Conservation (phyloP, 2,888 invertebrate species). For the Meiosimyza platycephala region DNA sequence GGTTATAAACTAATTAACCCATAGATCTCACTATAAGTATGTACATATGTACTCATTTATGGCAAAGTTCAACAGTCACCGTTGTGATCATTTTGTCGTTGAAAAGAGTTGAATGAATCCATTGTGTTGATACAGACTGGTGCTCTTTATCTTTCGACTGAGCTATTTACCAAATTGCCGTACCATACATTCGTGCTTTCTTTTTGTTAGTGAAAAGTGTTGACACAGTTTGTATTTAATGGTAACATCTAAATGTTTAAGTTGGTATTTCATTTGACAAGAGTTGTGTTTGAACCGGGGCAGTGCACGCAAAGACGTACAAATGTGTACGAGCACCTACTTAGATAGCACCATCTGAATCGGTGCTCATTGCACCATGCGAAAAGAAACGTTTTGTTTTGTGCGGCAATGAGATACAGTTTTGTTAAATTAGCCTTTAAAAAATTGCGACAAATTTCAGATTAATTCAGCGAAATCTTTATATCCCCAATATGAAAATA, state of each 20-base stretch:
- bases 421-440: slow-evolving; percentile 17
- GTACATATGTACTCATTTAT: too few relatives aligned
- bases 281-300: too few relatives aligned
- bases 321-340: not conserved
- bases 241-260: not conserved
- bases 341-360: not conserved
- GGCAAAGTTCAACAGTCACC: too few relatives aligned
- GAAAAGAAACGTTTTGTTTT: slow-evolving; percentile 17
- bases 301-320: not conserved
- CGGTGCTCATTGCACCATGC: slow-evolving; percentile 15
- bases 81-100: not conserved
- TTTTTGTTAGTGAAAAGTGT: not conserved
- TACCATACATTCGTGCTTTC: not conserved
- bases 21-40: too few relatives aligned
- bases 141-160: not conserved
- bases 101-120: not conserved
- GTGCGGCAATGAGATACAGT: not conserved
- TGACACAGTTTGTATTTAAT: slow-evolving; percentile 6
- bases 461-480: not conserved
- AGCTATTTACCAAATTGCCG: not conserved
- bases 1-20: too few relatives aligned
- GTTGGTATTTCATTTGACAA: too few relatives aligned
- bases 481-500: not conserved
- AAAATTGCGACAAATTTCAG: not conserved
- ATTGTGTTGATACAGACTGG: not conserved